Conservation (phyloP, 2,113 vertebrate species). For the Carassius auratus region DNA sequence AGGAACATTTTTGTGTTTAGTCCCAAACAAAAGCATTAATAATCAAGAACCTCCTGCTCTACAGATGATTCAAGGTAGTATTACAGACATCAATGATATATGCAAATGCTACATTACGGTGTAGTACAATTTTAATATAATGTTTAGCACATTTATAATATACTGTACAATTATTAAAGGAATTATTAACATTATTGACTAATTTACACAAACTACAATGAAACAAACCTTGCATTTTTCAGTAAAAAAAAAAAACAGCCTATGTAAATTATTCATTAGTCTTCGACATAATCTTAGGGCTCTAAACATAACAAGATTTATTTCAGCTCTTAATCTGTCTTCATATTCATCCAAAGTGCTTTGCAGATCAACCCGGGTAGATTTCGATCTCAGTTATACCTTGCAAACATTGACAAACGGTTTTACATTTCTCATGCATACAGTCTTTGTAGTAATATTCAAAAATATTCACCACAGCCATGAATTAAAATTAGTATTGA, state of each 20-base stretch:
- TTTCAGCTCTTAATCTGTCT: not conserved
- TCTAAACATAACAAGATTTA: not conserved
- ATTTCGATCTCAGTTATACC: not conserved
- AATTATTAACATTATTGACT: constrained; percentile 64
- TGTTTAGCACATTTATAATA: constrained; percentile 53
- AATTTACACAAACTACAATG: constrained; percentile 58
- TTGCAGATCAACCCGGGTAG: not conserved
- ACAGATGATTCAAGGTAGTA: constrained; percentile 58
- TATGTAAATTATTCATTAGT: not conserved
- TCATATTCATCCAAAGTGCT: constrained; percentile 16
- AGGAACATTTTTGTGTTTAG: constrained; percentile 68
- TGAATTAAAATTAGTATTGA: not conserved
- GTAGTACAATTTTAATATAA: constrained; percentile 74
- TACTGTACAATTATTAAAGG: constrained; percentile 66
- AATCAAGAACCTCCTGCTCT: constrained; percentile 60
- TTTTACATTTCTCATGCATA: not conserved
- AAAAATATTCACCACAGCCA: not conserved
- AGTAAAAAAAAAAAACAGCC: not conserved
- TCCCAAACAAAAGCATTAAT: constrained; percentile 68
- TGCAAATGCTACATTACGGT: constrained; percentile 64
- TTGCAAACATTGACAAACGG: not conserved
- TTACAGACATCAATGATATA: constrained; percentile 62
- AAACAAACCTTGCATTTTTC: constrained; percentile 4
- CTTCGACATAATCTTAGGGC: not conserved
- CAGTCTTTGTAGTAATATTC: not conserved